Percentiles rank a stretch among this genome's conserved stretches.
These are phyloP conservation scores for Lanius ludovicianus DNA, from an alignment of 2,113 vertebrate genomes.

Conservation along the genomic window DNA sequence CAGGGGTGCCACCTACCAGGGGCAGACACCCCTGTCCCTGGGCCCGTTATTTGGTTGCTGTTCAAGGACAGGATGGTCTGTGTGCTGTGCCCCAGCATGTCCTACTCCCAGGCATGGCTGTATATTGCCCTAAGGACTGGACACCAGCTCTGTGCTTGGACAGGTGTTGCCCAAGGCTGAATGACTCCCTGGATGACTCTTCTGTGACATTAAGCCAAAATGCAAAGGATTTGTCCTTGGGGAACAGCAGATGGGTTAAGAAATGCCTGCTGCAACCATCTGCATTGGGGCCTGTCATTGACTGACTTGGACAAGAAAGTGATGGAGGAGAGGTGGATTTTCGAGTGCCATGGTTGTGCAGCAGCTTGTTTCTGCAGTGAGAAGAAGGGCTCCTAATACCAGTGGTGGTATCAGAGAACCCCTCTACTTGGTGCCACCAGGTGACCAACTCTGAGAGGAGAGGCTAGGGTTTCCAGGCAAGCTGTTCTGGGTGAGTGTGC, in stretches of 20 bases:
- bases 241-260: not conserved
- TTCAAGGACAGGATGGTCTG: not conserved
- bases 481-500: not conserved
- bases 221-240: not conserved
- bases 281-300: not conserved
- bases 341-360: not conserved
- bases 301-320: not conserved
- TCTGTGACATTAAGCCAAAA: not conserved
- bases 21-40: not conserved
- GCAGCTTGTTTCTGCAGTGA: not conserved
- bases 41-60: not conserved
- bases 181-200: not conserved
- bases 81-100: not conserved
- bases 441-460: not conserved
- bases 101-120: not conserved
- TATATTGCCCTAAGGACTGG: not conserved
- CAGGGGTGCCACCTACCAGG: not conserved
- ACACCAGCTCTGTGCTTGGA: not conserved
- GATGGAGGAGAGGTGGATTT: not conserved
- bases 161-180: not conserved
- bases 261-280: not conserved
- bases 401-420: not conserved
- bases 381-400: not conserved
- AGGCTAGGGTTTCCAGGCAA: not conserved
- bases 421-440: fast-evolving